These are phyloP conservation scores for Zaprionus nigranus DNA, from an alignment of 1,140 invertebrate genomes.

Conservation along the genomic window DNA sequence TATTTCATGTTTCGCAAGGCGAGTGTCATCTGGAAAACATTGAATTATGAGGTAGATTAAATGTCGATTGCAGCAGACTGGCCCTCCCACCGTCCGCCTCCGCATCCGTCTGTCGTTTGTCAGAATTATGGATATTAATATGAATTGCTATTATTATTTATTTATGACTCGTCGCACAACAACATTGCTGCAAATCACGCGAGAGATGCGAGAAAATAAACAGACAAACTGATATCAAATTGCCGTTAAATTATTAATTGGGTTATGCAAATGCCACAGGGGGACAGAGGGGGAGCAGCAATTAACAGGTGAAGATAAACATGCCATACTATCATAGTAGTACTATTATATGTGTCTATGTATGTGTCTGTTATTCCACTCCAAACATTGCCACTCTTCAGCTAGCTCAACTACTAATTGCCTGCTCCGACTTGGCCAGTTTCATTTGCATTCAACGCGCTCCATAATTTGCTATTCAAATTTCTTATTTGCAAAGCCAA, in stretches of 20 bases:
- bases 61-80: slow-evolving; percentile 36
- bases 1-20: slow-evolving; percentile 10
- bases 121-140: slow-evolving; percentile 50
- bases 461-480: slow-evolving; percentile 5
- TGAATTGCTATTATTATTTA: slow-evolving; percentile 59
- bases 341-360: neutral
- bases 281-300: neutral
- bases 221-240: slow-evolving; percentile 42
- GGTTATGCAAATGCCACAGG: slow-evolving; percentile 54
- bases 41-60: slow-evolving; percentile 60
- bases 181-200: slow-evolving; percentile 34
- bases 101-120: slow-evolving; percentile 25
- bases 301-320: slow-evolving; percentile 4
- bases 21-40: slow-evolving; percentile 18
- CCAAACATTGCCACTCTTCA: neutral
- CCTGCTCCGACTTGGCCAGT: neutral
- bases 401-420: neutral
- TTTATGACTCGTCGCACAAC: slow-evolving; percentile 31
- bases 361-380: neutral
- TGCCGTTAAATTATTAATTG: slow-evolving; percentile 50
- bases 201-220: slow-evolving; percentile 57
- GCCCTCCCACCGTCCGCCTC: slow-evolving; percentile 1
- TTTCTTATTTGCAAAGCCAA: neutral
- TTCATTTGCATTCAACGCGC: neutral
- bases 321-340: neutral